phyloP scores from a whole-genome alignment of 2,888 invertebrate genomes.

The Diarsia rubi region DNA sequence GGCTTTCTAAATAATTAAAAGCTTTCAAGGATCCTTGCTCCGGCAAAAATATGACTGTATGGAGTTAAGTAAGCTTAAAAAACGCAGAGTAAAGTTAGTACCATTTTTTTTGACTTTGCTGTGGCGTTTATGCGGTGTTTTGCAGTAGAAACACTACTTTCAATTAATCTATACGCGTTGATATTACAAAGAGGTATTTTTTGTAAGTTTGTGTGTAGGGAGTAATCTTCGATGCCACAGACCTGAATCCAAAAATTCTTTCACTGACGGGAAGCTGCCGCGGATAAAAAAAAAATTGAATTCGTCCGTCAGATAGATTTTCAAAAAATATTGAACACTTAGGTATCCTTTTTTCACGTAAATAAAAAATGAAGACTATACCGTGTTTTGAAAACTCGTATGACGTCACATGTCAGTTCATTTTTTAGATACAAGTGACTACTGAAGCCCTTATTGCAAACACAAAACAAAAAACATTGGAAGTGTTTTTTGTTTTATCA shows the following conservation, averaged over 20 bases:
- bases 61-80: not conserved
- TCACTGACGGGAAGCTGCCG: not conserved
- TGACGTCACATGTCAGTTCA: no score
- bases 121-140: not conserved
- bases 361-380: no score
- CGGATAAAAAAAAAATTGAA: no score
- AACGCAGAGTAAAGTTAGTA: not conserved
- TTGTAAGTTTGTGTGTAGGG: not conserved
- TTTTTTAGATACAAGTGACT: no score
- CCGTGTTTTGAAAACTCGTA: no score
- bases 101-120: not conserved
- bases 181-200: not conserved
- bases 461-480: no score
- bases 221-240: not conserved
- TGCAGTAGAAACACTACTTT: not conserved
- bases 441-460: no score
- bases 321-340: no score
- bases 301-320: no score
- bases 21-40: not conserved
- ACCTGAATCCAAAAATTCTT: not conserved
- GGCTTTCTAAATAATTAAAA: not conserved
- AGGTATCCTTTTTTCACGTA: no score
- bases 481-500: no score
- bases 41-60: not conserved
- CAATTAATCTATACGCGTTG: not conserved